These are phyloP conservation scores for Adelphocoris suturalis DNA, from an alignment of 2,888 invertebrate genomes.

Conservation along the genomic window DNA sequence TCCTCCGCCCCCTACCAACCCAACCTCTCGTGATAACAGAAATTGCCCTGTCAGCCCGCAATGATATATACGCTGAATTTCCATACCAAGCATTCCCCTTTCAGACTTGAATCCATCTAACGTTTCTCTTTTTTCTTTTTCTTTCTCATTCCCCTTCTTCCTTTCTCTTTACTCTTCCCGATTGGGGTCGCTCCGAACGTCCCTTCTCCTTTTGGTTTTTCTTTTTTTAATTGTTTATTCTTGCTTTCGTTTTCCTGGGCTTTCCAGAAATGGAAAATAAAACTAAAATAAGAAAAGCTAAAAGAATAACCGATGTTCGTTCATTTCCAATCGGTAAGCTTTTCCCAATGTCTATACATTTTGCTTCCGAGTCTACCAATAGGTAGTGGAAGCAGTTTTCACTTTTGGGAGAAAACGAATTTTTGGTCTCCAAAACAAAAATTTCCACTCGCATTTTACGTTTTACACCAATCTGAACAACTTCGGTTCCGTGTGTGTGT, in stretches of 20 bases:
- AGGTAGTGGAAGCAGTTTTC: too few species aligned
- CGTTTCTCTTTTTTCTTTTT: conserved; percentile 66
- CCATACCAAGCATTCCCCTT: conserved; percentile 81
- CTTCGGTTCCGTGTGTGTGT: too few species aligned
- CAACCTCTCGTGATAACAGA: conserved; percentile 77
- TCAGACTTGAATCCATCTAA: conserved; percentile 71
- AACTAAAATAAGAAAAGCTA: background rate
- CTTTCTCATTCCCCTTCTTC: conserved; percentile 55
- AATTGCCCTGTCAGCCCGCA: conserved; percentile 93
- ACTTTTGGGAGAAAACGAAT: too few species aligned
- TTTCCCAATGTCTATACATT: too few species aligned
- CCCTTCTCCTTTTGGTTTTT: background rate
- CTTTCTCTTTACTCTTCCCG: conserved; percentile 54
- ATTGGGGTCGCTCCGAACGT: conserved; percentile 44
- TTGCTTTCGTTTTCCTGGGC: background rate
- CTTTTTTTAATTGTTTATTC: conserved; percentile 48
- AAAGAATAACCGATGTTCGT: too few species aligned
- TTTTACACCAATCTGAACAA: too few species aligned
- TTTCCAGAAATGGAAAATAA: background rate
- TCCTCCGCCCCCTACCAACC: conserved; percentile 55
- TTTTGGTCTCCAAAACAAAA: too few species aligned
- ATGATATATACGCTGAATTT: conserved; percentile 95
- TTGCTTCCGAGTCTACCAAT: too few species aligned
- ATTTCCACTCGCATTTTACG: too few species aligned
- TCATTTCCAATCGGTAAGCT: too few species aligned